phyloP scores from a whole-genome alignment of 2,888 invertebrate genomes.

The Apamea monoglypha region DNA sequence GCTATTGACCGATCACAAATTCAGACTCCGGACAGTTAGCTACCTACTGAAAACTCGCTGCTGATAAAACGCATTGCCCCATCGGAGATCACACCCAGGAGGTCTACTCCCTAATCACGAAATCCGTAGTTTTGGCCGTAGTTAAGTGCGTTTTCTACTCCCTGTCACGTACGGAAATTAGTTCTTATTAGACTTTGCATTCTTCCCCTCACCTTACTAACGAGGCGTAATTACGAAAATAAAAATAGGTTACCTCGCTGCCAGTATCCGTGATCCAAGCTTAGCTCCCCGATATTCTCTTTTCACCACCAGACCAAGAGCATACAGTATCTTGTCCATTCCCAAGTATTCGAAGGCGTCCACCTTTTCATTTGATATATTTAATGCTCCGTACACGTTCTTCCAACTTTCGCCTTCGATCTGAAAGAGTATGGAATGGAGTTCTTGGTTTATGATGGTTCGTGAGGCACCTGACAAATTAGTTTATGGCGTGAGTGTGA shows the following conservation, averaged over 20 bases:
- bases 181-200: too few relatives aligned
- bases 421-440: conserved; percentile 65
- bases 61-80: too few relatives aligned
- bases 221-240: neutral
- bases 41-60: too few relatives aligned
- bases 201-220: too few relatives aligned
- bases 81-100: too few relatives aligned
- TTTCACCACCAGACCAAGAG: conserved; percentile 78
- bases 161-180: too few relatives aligned
- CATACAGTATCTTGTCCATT: conserved; percentile 73
- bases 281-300: conserved; percentile 78
- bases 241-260: conserved; percentile 75
- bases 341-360: conserved; percentile 74
- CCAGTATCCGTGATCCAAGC: conserved; percentile 77
- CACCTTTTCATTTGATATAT: conserved; percentile 66
- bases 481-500: neutral
- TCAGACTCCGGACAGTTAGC: too few relatives aligned
- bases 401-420: conserved; percentile 76
- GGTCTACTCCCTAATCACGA: too few relatives aligned
- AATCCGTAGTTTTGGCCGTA: too few relatives aligned
- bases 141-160: too few relatives aligned
- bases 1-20: too few relatives aligned
- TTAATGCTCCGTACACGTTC: conserved; percentile 75
- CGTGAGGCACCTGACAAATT: neutral
- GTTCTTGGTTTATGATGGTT: neutral